Percentiles rank a stretch among this genome's conserved stretches.
Evolutionary conservation across 2,888 invertebrate genomes (phyloP).

Genomic region (Cremastinae sp.): DNA sequence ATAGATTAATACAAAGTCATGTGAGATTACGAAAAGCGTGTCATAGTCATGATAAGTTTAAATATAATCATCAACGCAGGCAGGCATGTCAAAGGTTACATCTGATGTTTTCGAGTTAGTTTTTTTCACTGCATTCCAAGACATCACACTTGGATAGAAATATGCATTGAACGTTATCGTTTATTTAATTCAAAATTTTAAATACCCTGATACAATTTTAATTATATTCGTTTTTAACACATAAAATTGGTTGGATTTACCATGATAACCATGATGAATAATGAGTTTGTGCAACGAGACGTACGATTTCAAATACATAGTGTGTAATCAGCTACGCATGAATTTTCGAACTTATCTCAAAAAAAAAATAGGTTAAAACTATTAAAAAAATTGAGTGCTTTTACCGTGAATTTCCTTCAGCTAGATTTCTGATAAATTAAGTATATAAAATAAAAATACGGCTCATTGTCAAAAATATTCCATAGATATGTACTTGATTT

Average conservation of each 20-base stretch:
- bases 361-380: not conserved
- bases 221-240: not conserved
- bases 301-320: not conserved
- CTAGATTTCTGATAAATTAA: too few species aligned
- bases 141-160: slow-evolving; percentile 21
- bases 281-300: not conserved
- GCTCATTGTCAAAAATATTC: too few species aligned
- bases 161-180: not conserved
- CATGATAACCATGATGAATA: slow-evolving; percentile 28
- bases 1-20: slow-evolving; percentile 55
- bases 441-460: too few species aligned
- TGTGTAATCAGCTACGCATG: not conserved
- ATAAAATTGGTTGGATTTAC: slow-evolving; percentile 13
- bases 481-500: too few species aligned
- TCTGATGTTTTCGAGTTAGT: slow-evolving; percentile 24
- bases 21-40: slow-evolving; percentile 1
- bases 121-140: not conserved
- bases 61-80: slow-evolving; percentile 6
- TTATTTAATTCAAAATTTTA: too few species aligned
- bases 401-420: too few species aligned
- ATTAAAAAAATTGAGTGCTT: too few species aligned
- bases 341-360: not conserved
- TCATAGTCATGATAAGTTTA: not conserved
- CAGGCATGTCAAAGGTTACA: slow-evolving; percentile 37
- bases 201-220: not conserved